These are phyloP conservation scores for Sternarchorhynchus goeldii DNA, from an alignment of 2,797 vertebrate genomes.

Conservation along the genomic window DNA sequence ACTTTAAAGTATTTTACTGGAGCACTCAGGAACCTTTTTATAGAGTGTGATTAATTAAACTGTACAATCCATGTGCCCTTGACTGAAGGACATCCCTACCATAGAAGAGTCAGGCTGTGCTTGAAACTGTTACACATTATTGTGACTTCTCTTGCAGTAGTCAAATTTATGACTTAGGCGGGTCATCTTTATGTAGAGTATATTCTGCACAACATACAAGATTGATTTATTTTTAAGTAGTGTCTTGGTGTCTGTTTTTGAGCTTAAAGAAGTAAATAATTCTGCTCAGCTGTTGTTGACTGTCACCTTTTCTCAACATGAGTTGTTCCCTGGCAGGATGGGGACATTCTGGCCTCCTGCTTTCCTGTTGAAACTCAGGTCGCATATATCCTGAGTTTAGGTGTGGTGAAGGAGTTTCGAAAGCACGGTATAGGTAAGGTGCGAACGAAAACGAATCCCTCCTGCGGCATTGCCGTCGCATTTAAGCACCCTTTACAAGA, in stretches of 20 bases:
- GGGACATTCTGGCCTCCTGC: conserved; percentile 96
- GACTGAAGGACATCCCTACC: conserved; percentile 34
- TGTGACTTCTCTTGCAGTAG: background rate
- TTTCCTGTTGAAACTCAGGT: conserved; percentile 97
- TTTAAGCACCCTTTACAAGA: background rate
- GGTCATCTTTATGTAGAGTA: no score
- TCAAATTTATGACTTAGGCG: background rate
- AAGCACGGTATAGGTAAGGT: conserved; percentile 96
- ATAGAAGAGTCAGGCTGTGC: conserved; percentile 15
- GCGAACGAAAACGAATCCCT: background rate
- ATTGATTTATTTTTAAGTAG: background rate
- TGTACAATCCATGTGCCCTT: conserved; percentile 32
- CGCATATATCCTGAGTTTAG: conserved; percentile 97
- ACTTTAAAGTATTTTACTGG: conserved; percentile 47
- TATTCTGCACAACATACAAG: no score
- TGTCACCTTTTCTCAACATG: background rate
- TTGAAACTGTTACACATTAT: background rate
- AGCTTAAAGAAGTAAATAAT: no score
- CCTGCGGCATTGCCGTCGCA: background rate
- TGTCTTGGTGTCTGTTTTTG: background rate
- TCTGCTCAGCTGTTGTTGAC: background rate
- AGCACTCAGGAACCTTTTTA: conserved; percentile 59
- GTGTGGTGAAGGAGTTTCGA: conserved; percentile 97
- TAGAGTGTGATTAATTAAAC: conserved; percentile 59
- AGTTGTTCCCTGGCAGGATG: conserved; percentile 80